Evolutionary conservation across 2,888 invertebrate genomes (phyloP).

Genomic region (Heteromyza rotundicornis): DNA sequence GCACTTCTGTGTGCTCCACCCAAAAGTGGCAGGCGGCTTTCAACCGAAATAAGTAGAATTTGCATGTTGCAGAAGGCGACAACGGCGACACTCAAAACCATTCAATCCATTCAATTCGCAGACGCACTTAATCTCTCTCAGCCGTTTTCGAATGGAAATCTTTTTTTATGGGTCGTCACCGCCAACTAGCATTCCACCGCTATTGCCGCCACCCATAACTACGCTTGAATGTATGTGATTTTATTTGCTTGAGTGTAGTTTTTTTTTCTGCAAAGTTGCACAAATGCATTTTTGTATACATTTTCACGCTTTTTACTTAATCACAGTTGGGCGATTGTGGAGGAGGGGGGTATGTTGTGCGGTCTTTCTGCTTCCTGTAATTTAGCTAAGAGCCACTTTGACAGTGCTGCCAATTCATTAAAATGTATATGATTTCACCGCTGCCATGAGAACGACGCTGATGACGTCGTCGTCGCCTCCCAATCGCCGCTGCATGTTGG

Average conservation of each 20-base stretch:
- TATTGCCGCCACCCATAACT: background rate
- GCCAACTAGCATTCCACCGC: background rate
- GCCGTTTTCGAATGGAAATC: background rate
- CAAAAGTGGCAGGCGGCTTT: too few species aligned
- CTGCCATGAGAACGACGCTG: background rate
- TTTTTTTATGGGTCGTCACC: background rate
- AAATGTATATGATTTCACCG: too few species aligned
- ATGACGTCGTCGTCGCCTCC: background rate
- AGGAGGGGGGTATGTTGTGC: background rate
- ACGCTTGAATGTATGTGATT: too few species aligned
- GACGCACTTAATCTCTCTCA: background rate
- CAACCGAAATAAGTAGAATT: too few species aligned
- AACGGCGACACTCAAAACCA: too few species aligned
- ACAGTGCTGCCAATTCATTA: background rate
- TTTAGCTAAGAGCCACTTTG: constrained; percentile 14
- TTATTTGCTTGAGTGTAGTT: too few species aligned
- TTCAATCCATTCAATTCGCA: too few species aligned
- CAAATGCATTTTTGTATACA: background rate
- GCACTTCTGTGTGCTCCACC: too few species aligned
- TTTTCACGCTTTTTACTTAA: constrained; percentile 1
- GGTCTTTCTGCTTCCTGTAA: constrained; percentile 5
- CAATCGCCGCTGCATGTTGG: background rate
- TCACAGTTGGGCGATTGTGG: background rate
- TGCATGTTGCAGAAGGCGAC: too few species aligned
- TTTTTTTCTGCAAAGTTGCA: background rate